These are phyloP conservation scores for Geotrupes spiniger DNA, from an alignment of 2,888 invertebrate species.

Conservation along the genomic window DNA sequence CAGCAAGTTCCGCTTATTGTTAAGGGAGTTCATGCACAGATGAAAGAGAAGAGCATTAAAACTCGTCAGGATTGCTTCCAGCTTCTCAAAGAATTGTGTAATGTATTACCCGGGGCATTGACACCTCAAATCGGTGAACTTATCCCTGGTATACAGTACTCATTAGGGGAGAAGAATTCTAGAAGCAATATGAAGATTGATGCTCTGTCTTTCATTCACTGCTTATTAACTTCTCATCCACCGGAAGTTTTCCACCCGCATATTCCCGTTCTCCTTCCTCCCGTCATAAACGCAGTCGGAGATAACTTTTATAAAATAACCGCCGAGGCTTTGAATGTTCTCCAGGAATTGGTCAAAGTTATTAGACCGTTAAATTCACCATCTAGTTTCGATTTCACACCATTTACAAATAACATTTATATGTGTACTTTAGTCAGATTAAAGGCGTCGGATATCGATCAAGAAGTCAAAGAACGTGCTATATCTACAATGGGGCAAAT, in stretches of 20 bases:
- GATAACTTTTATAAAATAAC: constrained; percentile 99
- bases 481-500: constrained; percentile 97
- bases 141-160: constrained; percentile 86
- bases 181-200: constrained; percentile 98
- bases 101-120: constrained; percentile 85
- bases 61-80: constrained; percentile 90
- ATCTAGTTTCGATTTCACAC: constrained; percentile 68
- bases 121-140: constrained; percentile 79
- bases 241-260: constrained; percentile 78
- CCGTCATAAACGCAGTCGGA: constrained; percentile 84
- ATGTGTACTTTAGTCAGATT: constrained; percentile 80
- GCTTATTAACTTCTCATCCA: constrained; percentile 75
- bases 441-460: constrained; percentile 95
- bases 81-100: constrained; percentile 84
- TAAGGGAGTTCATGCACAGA: constrained; percentile 82
- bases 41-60: constrained; percentile 83
- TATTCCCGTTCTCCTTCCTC: constrained; percentile 74
- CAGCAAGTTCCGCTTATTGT: constrained; percentile 75
- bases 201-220: constrained; percentile 87
- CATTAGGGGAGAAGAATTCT: constrained; percentile 86
- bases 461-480: constrained; percentile 98
- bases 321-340: constrained; percentile 89
- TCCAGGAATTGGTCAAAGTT: constrained; percentile 92
- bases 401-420: constrained; percentile 80
- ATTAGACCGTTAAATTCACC: constrained; percentile 75